phyloP scores from a whole-genome alignment of 2,113 vertebrate genomes.

The Ahaetulla prasina region DNA sequence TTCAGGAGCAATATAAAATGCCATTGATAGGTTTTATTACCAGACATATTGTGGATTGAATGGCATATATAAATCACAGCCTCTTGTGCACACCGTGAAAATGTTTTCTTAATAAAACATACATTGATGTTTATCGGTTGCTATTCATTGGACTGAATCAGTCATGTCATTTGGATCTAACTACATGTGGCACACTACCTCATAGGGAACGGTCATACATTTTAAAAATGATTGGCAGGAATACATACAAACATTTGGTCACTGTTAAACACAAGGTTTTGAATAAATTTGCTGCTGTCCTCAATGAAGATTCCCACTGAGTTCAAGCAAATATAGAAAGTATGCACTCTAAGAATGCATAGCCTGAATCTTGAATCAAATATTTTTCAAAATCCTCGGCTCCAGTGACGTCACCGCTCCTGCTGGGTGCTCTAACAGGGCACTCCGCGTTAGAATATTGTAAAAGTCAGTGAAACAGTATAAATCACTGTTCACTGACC shows the following conservation, averaged over 20 bases:
- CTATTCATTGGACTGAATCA: not conserved
- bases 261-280: not conserved
- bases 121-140: not conserved
- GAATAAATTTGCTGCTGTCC: constrained; percentile 21
- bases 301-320: not conserved
- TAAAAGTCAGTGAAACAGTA: no score
- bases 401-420: no score
- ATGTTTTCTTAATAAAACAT: not conserved
- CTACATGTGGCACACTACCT: not conserved
- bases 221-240: not conserved
- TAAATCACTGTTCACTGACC: no score
- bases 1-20: constrained; percentile 3
- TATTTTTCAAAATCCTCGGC: not conserved
- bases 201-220: not conserved
- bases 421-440: no score
- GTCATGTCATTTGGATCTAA: constrained; percentile 34
- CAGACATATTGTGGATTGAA: not conserved
- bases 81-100: not conserved
- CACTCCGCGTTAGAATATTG: no score
- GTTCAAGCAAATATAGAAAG: constrained; percentile 21
- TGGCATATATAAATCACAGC: not conserved
- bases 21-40: not conserved
- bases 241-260: not conserved
- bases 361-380: not conserved
- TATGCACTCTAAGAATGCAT: not conserved